A percentile compares a stretch with the other conserved stretches of the same genome.
phyloP scores from a whole-genome alignment of 2,113 vertebrate species.

The Ammodytes marinus region DNA sequence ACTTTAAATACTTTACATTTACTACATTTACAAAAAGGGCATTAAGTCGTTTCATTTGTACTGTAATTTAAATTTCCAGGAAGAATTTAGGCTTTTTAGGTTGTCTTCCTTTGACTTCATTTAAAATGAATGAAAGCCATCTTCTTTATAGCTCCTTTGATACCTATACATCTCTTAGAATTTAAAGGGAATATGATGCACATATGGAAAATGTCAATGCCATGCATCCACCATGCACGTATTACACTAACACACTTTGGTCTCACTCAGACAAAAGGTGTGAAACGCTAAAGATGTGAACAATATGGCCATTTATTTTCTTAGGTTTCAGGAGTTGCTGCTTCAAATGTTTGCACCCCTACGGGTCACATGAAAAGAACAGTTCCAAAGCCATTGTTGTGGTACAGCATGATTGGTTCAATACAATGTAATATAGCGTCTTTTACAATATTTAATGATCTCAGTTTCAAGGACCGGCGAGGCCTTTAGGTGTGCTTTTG shows the following conservation, averaged over 20 bases:
- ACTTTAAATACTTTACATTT: too few relatives aligned
- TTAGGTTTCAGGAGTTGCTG: slow-evolving; percentile 25
- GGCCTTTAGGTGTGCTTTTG: slow-evolving; percentile 41
- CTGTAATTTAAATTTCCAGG: slow-evolving; percentile 17
- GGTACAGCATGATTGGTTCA: slow-evolving; percentile 24
- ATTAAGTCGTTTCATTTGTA: neutral
- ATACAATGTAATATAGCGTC: slow-evolving; percentile 29
- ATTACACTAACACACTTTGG: neutral
- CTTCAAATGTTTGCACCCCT: slow-evolving; percentile 8
- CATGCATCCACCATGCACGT: slow-evolving; percentile 2
- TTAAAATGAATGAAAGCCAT: slow-evolving; percentile 9
- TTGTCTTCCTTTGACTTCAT: slow-evolving; percentile 43
- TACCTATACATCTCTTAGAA: slow-evolving; percentile 29
- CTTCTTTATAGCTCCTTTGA: slow-evolving; percentile 14
- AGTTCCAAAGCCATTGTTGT: slow-evolving; percentile 16
- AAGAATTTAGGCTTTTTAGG: slow-evolving; percentile 32
- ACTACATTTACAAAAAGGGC: neutral
- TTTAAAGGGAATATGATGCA: slow-evolving; percentile 21
- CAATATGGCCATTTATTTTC: slow-evolving; percentile 21
- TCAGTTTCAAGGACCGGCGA: slow-evolving; percentile 16
- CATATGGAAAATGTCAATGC: slow-evolving; percentile 53
- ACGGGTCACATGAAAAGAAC: slow-evolving; percentile 50
- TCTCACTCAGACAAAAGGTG: slow-evolving; percentile 51
- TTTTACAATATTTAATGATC: slow-evolving; percentile 43
- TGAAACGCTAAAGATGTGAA: slow-evolving; percentile 38